Percentiles rank a stretch among this genome's conserved stretches.
Conservation (phyloP, 2,888 invertebrate species). For the Adela reaumurella region DNA sequence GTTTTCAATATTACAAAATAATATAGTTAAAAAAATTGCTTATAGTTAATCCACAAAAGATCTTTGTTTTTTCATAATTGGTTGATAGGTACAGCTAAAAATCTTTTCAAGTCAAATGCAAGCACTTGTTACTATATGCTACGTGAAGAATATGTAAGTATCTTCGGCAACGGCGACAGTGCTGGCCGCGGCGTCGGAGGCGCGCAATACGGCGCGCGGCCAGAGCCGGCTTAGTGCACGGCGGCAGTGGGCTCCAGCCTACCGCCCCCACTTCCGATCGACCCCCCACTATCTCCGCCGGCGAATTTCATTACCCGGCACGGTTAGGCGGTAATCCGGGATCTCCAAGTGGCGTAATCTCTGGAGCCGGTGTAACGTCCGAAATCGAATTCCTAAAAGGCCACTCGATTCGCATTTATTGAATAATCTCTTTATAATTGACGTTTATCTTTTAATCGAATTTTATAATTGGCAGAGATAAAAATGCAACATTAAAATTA, state of each 20-base stretch:
- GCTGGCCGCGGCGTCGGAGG: no score
- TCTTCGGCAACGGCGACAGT: no score
- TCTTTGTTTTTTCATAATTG: no score
- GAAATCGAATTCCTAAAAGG: constrained; percentile 45
- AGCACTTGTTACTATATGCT: no score
- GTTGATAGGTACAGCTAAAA: no score
- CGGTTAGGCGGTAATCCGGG: constrained; percentile 43
- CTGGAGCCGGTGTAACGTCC: constrained; percentile 31
- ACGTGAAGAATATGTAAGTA: no score
- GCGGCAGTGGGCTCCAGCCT: background rate
- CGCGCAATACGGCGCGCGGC: background rate
- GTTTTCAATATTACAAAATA: no score
- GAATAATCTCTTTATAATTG: constrained; percentile 53
- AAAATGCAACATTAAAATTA: background rate
- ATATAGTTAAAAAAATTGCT: no score
- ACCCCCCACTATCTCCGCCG: constrained; percentile 21
- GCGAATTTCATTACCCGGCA: constrained; percentile 51
- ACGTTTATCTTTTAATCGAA: constrained; percentile 14
- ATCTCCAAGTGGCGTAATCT: constrained; percentile 43
- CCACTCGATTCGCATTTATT: constrained; percentile 45
- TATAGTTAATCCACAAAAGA: no score
- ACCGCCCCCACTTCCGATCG: background rate
- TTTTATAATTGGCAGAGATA: background rate
- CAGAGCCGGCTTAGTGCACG: background rate
- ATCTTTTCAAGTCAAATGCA: no score